phyloP scores from a whole-genome alignment of 1,140 invertebrate species.

The Lepidurus couesii region DNA sequence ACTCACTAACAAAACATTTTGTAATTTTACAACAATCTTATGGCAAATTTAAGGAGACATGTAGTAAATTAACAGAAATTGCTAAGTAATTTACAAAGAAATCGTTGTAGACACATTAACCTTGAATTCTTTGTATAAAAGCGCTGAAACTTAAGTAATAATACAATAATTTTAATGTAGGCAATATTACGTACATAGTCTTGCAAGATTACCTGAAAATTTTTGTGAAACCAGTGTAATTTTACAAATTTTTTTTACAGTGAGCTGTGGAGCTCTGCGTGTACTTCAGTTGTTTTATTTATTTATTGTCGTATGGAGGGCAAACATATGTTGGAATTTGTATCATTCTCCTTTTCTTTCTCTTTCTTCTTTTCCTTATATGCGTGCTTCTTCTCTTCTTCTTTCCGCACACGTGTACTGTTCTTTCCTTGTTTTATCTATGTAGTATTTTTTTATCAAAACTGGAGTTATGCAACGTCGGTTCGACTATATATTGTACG shows the following conservation, averaged over 20 bases:
- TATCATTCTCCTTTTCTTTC: too few relatives aligned
- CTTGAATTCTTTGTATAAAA: not conserved
- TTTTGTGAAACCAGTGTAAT: not conserved
- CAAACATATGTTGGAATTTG: too few relatives aligned
- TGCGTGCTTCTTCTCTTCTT: too few relatives aligned
- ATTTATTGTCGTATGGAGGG: too few relatives aligned
- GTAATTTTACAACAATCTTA: not conserved
- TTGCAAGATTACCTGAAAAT: not conserved
- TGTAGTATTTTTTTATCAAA: too few relatives aligned
- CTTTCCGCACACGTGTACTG: too few relatives aligned
- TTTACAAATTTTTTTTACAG: not conserved
- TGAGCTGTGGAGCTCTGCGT: not conserved
- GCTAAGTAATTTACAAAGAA: not conserved
- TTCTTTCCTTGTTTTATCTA: too few relatives aligned
- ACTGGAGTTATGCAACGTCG: too few relatives aligned
- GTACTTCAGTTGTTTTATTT: too few relatives aligned
- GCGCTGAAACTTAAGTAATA: not conserved
- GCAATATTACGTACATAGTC: not conserved
- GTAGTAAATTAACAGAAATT: slow-evolving; percentile 1
- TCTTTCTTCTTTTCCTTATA: too few relatives aligned
- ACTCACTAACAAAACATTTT: not conserved
- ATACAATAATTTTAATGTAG: not conserved
- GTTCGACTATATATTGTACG: too few relatives aligned
- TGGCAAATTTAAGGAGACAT: not conserved
- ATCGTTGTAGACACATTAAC: not conserved